Evolutionary conservation across 2,113 vertebrate genomes (phyloP).

Genomic region (Nannospalax galili): DNA sequence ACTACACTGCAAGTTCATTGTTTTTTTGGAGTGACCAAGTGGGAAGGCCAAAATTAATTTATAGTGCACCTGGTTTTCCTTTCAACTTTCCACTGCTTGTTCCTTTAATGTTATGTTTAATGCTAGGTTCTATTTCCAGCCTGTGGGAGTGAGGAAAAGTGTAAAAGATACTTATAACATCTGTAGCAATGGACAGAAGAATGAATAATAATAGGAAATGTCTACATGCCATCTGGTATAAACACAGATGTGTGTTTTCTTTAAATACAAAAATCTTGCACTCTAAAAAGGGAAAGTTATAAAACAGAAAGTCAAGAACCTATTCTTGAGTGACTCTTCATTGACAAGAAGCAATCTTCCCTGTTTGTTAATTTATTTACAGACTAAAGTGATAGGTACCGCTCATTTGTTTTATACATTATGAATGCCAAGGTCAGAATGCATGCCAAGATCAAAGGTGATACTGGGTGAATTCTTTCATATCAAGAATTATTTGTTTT

Average conservation of each 20-base stretch:
- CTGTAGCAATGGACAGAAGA: slow-evolving; percentile 76
- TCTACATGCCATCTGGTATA: slow-evolving; percentile 68
- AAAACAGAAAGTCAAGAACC: slow-evolving; percentile 62
- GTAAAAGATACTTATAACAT: slow-evolving; percentile 69
- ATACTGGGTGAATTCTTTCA: not conserved
- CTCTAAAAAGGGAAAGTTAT: slow-evolving; percentile 65
- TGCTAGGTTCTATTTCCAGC: slow-evolving; percentile 68
- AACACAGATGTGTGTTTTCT: slow-evolving; percentile 77
- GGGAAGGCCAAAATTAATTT: slow-evolving; percentile 51
- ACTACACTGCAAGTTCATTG: not conserved
- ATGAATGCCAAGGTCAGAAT: not conserved
- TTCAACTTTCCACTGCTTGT: slow-evolving; percentile 48
- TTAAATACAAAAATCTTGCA: slow-evolving; percentile 64
- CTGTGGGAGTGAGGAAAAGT: slow-evolving; percentile 26
- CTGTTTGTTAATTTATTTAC: slow-evolving; percentile 43
- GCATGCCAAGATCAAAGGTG: not conserved
- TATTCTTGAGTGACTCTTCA: slow-evolving; percentile 45
- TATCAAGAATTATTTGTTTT: not conserved
- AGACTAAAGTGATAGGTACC: not conserved
- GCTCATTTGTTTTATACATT: slow-evolving; percentile 2
- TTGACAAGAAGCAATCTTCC: slow-evolving; percentile 38
- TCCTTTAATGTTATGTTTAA: slow-evolving; percentile 69
- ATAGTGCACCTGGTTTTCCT: slow-evolving; percentile 43
- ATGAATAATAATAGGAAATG: slow-evolving; percentile 76
- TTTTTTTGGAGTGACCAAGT: slow-evolving; percentile 35